Evolutionary conservation across 2,888 invertebrate genomes (phyloP), one percentile per base, ranked within the genome.

Genomic region (Pyralis farinalis): DNA sequence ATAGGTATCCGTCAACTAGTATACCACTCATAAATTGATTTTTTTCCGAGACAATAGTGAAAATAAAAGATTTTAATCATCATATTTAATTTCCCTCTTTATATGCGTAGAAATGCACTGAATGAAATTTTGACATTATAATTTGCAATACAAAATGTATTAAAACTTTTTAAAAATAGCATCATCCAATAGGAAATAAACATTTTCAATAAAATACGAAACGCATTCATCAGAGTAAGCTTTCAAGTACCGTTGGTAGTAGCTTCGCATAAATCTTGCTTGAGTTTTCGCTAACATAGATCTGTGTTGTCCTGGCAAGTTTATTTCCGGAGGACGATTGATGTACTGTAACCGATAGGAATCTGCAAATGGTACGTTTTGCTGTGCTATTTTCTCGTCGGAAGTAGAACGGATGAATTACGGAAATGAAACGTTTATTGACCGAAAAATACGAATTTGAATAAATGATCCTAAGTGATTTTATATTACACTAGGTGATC

Each of bases 221-320:
- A 34, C 47, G 47, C 53, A 62, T 64, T 58, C 56, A 58, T 58
- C 55, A 56, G 28, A 41, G 44, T 16, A 37, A 34, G 45, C 49
- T 46, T 50, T 57, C 52, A 57, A 66, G 65, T 65, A 59, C 63
- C 52, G 49, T 57, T 53, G 43, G 47, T 53, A 35, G 49, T 49
- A 47, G 46, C 47, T 42, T 49, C 30, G 48, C 51, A 69, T 70
- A 71, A 66, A 71, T 72, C 63, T 64, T 52, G 53, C 46, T 45
- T 49, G 55, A 57, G 57, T 61, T 58, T 59, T 64, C 55, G 65
- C 60, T 60, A 57, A 62, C 63, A 58, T 43, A 57, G 61, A 55
- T 50, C 58, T 63, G 53, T 62, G 60, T 63, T 60, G 56, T 59
- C 47, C 55, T 58, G 53, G 58, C 60, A 61, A 67, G 64, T 67